Conservation (phyloP, 2,888 invertebrate genomes). For the Cenopis cana region DNA sequence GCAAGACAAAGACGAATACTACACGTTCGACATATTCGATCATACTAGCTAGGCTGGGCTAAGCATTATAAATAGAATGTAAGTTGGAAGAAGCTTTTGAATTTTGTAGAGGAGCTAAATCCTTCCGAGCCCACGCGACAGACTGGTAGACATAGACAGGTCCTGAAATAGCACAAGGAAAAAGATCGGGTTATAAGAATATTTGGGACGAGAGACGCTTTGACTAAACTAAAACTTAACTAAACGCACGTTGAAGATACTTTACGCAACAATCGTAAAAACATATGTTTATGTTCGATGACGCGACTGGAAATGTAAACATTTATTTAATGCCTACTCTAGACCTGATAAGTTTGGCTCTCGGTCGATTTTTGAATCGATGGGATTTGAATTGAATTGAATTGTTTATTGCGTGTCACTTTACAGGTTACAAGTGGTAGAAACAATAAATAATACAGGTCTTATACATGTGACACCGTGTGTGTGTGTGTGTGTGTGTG, state of each 20-base stretch:
- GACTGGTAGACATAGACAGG: constrained; percentile 14
- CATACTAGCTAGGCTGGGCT: background rate
- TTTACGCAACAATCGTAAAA: background rate
- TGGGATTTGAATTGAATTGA: too few species aligned
- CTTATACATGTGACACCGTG: too few species aligned
- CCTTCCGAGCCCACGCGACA: constrained; percentile 6
- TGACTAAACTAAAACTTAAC: background rate
- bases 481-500: too few species aligned
- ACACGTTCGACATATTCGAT: too few species aligned
- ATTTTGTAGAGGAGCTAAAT: constrained; percentile 30
- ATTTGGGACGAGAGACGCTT: background rate
- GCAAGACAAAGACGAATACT: too few species aligned
- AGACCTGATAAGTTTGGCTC: background rate
- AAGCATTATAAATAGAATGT: constrained; percentile 6
- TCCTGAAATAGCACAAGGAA: constrained; percentile 22
- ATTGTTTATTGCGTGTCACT: too few species aligned
- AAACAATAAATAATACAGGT: too few species aligned
- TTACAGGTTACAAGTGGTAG: too few species aligned
- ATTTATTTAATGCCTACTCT: background rate
- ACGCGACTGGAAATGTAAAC: background rate
- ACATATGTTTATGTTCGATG: background rate
- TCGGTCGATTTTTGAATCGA: background rate
- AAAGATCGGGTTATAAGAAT: background rate
- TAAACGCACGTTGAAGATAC: background rate
- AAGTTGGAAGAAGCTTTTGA: constrained; percentile 16